Conservation (phyloP, 2,113 vertebrate species). For the Gallinago jamesoni region DNA sequence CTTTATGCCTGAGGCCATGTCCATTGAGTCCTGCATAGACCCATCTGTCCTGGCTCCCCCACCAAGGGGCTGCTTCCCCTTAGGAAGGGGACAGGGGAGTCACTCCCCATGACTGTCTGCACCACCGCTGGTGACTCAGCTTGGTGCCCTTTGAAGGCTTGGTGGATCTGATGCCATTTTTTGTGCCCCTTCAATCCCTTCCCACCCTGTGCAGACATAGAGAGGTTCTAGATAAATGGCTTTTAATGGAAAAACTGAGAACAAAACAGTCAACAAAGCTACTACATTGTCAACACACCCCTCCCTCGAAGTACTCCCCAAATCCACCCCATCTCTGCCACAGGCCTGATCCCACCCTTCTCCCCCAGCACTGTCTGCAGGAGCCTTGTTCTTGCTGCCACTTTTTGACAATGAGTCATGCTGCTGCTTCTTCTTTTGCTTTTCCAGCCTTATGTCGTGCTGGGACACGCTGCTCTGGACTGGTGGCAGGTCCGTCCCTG, state of each 20-base stretch:
- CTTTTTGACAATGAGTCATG: not conserved
- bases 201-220: too few species aligned
- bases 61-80: not conserved
- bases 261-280: not conserved
- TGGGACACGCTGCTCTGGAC: not conserved
- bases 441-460: not conserved
- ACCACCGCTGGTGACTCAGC: not conserved
- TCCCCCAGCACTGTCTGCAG: rapidly evolving
- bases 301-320: too few species aligned
- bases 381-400: not conserved
- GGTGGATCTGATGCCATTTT: not conserved
- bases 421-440: rapidly evolving
- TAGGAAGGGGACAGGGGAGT: not conserved
- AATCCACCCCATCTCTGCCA: rapidly evolving
- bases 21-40: not conserved
- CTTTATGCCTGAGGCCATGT: not conserved
- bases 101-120: not conserved
- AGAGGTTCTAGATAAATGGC: not conserved
- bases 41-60: not conserved
- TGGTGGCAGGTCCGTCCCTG: too few species aligned
- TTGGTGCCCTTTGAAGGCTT: not conserved
- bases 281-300: not conserved
- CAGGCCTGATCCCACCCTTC: too few species aligned
- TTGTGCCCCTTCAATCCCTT: not conserved
- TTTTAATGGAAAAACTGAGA: not conserved